Conservation (phyloP, 2,113 vertebrate species). For the Gobio gobio region DNA sequence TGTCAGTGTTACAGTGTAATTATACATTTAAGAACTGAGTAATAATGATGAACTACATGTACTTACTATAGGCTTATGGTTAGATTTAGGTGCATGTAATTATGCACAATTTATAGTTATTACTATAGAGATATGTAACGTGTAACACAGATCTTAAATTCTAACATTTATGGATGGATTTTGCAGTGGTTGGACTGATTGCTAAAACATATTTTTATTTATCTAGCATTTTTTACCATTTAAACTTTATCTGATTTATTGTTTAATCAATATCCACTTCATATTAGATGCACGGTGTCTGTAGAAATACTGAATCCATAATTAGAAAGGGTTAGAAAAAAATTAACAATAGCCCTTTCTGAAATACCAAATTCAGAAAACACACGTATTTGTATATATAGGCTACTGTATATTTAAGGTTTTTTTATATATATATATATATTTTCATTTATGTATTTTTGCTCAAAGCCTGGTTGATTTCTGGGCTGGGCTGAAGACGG, state of each 20-base stretch:
- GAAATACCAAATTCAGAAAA: neutral
- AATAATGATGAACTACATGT: too few relatives aligned
- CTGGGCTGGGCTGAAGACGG: neutral
- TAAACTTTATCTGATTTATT: neutral
- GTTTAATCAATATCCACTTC: neutral
- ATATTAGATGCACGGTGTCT: neutral
- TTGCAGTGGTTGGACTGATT: neutral
- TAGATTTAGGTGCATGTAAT: too few relatives aligned
- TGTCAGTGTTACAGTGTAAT: too few relatives aligned
- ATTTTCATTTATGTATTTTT: too few relatives aligned
- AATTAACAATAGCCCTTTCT: neutral
- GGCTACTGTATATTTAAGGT: neutral
- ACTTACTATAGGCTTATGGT: too few relatives aligned
- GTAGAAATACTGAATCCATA: neutral
- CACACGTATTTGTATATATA: too few relatives aligned
- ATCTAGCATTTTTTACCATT: neutral
- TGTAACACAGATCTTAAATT: too few relatives aligned
- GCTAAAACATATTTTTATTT: neutral
- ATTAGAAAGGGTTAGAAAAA: neutral
- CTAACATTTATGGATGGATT: neutral
- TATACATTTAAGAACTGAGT: too few relatives aligned
- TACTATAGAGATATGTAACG: too few relatives aligned
- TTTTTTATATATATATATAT: too few relatives aligned
- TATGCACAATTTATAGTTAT: too few relatives aligned
- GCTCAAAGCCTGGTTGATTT: neutral